A percentile compares a stretch with the other conserved stretches of the same genome.
These are phyloP conservation scores for Cactoblastis cactorum DNA, from an alignment of 2,888 invertebrate genomes.

Conservation along the genomic window DNA sequence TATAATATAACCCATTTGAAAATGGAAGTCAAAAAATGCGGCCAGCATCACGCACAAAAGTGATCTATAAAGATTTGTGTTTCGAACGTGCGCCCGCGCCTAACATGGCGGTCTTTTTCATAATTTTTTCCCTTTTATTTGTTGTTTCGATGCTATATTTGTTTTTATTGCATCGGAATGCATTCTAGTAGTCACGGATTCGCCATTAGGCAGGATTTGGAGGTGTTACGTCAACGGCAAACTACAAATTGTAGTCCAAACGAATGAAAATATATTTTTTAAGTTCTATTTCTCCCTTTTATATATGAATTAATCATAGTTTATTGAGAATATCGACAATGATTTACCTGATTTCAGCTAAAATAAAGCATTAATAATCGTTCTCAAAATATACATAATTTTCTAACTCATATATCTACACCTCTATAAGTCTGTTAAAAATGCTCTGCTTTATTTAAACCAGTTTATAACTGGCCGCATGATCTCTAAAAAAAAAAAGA, in stretches of 20 bases:
- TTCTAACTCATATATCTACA: no score
- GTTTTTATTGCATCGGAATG: constrained; percentile 70
- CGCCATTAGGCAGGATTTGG: constrained; percentile 58
- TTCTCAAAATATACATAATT: no score
- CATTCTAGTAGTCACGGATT: constrained; percentile 67
- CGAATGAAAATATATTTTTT: no score
- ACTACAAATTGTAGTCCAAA: not conserved
- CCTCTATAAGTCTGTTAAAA: no score
- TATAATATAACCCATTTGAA: constrained; percentile 23
- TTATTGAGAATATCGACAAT: no score
- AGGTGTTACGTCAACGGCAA: constrained; percentile 14
- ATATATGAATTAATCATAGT: no score
- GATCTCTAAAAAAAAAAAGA: constrained; percentile 16
- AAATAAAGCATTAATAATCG: no score
- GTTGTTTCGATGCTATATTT: constrained; percentile 66
- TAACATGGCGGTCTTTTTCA: constrained; percentile 47
- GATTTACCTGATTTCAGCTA: no score
- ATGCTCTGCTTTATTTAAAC: no score
- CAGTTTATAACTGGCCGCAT: constrained; percentile 11
- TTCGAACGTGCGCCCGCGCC: constrained; percentile 53
- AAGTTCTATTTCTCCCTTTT: no score
- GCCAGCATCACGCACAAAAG: constrained; percentile 67
- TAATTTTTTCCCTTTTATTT: constrained; percentile 60
- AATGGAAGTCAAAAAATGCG: constrained; percentile 33
- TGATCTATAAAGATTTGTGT: constrained; percentile 72